Evolutionary conservation across 2,797 vertebrate species (phyloP).

Genomic region (Carcharodon carcharias): DNA sequence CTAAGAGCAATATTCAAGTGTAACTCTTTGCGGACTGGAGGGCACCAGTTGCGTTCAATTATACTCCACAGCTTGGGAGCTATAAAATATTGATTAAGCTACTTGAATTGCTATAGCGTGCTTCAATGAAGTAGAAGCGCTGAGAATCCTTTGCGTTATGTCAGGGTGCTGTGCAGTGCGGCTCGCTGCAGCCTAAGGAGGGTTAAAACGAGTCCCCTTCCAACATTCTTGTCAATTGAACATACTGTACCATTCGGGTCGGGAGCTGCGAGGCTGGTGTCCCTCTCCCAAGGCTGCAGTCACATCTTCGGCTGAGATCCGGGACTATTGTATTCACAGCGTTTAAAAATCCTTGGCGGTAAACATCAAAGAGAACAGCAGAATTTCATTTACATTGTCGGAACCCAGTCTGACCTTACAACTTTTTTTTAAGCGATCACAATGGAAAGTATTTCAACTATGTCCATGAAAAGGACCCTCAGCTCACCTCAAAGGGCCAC

Average conservation of each 20-base stretch:
- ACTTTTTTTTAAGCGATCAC: neutral
- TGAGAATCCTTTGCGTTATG: neutral
- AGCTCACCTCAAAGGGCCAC: constrained; percentile 19
- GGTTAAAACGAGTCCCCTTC: neutral
- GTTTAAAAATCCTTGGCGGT: neutral
- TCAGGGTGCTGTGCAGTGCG: neutral
- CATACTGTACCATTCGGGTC: neutral
- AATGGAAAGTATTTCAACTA: constrained; percentile 26
- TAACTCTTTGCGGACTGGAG: neutral
- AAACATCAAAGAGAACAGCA: constrained; percentile 6
- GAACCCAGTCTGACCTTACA: neutral
- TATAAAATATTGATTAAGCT: neutral
- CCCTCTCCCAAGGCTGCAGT: neutral
- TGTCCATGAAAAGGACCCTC: neutral
- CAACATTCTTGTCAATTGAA: neutral
- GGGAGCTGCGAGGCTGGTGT: neutral
- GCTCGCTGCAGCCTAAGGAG: neutral
- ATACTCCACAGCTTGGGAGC: neutral
- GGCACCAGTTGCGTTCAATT: neutral
- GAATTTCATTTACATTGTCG: constrained; percentile 2
- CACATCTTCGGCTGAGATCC: neutral
- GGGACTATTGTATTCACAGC: neutral
- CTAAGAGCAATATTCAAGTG: neutral
- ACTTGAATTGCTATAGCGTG: neutral
- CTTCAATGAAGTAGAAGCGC: neutral